Conservation (phyloP, 2,797 vertebrate genomes). For the Mallotus villosus region DNA sequence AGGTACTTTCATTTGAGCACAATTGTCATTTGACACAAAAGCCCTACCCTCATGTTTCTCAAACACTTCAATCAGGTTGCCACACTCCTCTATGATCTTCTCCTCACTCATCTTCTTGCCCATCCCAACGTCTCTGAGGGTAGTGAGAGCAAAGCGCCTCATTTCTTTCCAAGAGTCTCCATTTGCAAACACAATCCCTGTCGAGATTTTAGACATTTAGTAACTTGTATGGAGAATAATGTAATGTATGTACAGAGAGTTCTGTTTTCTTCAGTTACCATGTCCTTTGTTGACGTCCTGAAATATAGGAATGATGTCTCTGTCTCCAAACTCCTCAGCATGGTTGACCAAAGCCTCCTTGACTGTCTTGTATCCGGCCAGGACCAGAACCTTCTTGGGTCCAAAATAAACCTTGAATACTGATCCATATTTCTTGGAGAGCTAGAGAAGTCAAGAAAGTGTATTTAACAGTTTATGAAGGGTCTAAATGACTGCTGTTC, state of each 20-base stretch:
- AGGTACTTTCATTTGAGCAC: no score
- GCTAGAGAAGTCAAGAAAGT: slow-evolving; percentile 40
- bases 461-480: no score
- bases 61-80: slow-evolving; percentile 44
- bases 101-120: slow-evolving; percentile 59
- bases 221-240: no score
- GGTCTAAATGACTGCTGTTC: no score
- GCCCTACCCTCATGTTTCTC: slow-evolving; percentile 52
- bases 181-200: slow-evolving; percentile 65
- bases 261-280: slow-evolving; percentile 51
- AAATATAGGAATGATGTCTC: slow-evolving; percentile 50
- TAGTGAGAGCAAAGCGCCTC: slow-evolving; percentile 63
- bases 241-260: not conserved
- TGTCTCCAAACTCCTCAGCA: slow-evolving; percentile 68
- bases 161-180: slow-evolving; percentile 69
- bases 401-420: slow-evolving; percentile 69
- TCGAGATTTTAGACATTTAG: no score
- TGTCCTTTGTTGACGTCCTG: slow-evolving; percentile 41
- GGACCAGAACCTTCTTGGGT: slow-evolving; percentile 64
- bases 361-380: slow-evolving; percentile 67
- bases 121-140: slow-evolving; percentile 68
- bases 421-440: slow-evolving; percentile 64
- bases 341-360: slow-evolving; percentile 67
- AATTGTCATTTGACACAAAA: slow-evolving; percentile 29
- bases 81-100: slow-evolving; percentile 61